These are phyloP conservation scores for Chaetodon trifasciatus DNA, from an alignment of 2,797 vertebrate genomes.

Conservation along the genomic window DNA sequence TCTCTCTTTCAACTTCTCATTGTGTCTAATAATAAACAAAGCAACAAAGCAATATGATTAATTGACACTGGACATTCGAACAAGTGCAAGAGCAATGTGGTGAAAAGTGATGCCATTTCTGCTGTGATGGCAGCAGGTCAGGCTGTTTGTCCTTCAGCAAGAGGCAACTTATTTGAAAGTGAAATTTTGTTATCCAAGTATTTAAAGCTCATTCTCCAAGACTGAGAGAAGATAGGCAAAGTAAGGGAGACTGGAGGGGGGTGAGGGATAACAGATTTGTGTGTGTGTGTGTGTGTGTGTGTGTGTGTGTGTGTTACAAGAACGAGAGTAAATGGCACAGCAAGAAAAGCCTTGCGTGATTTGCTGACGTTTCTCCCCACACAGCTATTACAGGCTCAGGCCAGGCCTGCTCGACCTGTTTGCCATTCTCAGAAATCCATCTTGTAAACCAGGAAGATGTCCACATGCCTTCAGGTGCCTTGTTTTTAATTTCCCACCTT, in stretches of 20 bases:
- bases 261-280: not conserved
- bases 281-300: too few species aligned
- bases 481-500: not conserved
- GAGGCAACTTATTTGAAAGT: constrained; percentile 14
- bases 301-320: not conserved
- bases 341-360: not conserved
- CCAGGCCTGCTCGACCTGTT: constrained; percentile 64
- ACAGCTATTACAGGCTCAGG: constrained; percentile 36
- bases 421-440: constrained; percentile 29
- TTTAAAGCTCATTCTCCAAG: not conserved
- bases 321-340: not conserved
- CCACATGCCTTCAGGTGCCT: constrained; percentile 23
- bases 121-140: not conserved
- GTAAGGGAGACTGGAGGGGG: not conserved
- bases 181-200: constrained; percentile 13
- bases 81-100: not conserved
- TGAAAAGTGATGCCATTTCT: not conserved
- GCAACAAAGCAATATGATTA: not conserved
- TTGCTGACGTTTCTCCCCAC: not conserved
- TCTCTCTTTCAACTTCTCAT: not conserved
- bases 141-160: not conserved
- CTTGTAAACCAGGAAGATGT: constrained; percentile 43
- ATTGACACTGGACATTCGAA: not conserved
- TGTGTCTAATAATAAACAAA: not conserved
- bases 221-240: not conserved